These are phyloP conservation scores for Perdita meconis DNA, from an alignment of 2,888 invertebrate genomes.

Conservation along the genomic window DNA sequence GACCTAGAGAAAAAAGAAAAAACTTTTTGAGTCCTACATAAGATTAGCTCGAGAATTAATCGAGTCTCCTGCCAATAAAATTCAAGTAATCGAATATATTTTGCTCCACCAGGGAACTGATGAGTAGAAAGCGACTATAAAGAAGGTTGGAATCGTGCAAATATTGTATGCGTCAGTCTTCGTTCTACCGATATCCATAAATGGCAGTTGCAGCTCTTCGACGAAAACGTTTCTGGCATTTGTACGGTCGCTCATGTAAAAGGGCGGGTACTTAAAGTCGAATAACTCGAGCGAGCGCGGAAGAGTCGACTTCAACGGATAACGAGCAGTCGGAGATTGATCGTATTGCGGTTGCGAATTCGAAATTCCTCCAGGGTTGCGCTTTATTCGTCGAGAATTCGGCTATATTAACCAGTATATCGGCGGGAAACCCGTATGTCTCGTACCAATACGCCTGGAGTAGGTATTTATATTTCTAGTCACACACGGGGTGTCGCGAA, in stretches of 20 bases:
- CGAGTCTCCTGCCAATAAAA: no score
- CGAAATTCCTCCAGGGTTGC: slow-evolving; percentile 71
- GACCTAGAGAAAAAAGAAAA: no score
- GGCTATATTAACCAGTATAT: slow-evolving; percentile 52
- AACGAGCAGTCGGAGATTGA: slow-evolving; percentile 75
- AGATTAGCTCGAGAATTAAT: no score
- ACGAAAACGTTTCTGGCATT: slow-evolving; percentile 57
- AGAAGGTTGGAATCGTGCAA: neutral
- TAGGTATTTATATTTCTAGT: slow-evolving; percentile 23
- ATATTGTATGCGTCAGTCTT: slow-evolving; percentile 26
- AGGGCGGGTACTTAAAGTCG: slow-evolving; percentile 67
- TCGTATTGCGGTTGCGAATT: slow-evolving; percentile 72
- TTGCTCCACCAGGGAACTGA: neutral
- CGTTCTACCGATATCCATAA: slow-evolving; percentile 53
- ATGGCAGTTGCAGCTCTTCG: slow-evolving; percentile 15
- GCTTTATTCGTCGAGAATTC: slow-evolving; percentile 60
- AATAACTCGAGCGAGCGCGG: slow-evolving; percentile 64
- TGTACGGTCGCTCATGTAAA: slow-evolving; percentile 29
- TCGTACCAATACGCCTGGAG: slow-evolving; percentile 4
- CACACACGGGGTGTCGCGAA: neutral
- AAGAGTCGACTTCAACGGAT: slow-evolving; percentile 75
- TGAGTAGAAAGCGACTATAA: slow-evolving; percentile 12
- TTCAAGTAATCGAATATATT: no score
- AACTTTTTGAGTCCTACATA: no score
- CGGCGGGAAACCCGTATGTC: slow-evolving; percentile 29